Percentiles rank a stretch among this genome's conserved stretches.
phyloP scores from a whole-genome alignment of 1,140 invertebrate genomes.

The Drosophila sturtevanti region DNA sequence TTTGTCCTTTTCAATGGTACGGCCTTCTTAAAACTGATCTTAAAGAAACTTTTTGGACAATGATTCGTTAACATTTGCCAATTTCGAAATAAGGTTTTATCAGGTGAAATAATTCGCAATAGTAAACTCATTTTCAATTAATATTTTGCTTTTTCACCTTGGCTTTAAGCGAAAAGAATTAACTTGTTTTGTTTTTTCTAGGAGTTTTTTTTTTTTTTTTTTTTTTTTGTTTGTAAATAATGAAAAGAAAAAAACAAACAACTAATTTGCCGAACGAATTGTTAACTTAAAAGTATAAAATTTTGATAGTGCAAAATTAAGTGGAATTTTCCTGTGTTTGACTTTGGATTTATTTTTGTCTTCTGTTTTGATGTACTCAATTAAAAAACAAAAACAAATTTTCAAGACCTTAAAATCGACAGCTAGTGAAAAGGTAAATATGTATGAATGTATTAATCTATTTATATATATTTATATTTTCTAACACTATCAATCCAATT shows the following conservation, averaged over 20 bases:
- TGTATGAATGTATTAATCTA: too few relatives aligned
- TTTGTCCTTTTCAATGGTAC: not conserved
- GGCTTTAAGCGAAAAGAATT: too few relatives aligned
- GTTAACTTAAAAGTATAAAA: not conserved
- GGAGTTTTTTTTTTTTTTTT: constrained; percentile 15
- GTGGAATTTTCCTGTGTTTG: not conserved
- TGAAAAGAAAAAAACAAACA: not conserved
- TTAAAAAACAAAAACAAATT: not conserved
- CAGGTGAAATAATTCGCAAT: constrained; percentile 17
- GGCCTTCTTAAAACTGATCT: constrained; percentile 41
- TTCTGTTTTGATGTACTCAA: not conserved
- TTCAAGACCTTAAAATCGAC: not conserved
- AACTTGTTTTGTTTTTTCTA: not conserved
- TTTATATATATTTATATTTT: too few relatives aligned
- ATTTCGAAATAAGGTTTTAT: not conserved
- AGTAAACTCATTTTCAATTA: constrained; percentile 32
- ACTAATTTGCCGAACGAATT: not conserved
- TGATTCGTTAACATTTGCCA: constrained; percentile 10
- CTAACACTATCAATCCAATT: too few relatives aligned
- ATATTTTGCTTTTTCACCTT: not conserved
- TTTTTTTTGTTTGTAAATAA: constrained; percentile 5
- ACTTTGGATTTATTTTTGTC: not conserved
- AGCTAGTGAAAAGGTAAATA: not conserved
- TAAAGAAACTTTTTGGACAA: constrained; percentile 38
- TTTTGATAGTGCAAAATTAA: not conserved